phyloP scores from a whole-genome alignment of 2,888 invertebrate species.

The Spodoptera littoralis region DNA sequence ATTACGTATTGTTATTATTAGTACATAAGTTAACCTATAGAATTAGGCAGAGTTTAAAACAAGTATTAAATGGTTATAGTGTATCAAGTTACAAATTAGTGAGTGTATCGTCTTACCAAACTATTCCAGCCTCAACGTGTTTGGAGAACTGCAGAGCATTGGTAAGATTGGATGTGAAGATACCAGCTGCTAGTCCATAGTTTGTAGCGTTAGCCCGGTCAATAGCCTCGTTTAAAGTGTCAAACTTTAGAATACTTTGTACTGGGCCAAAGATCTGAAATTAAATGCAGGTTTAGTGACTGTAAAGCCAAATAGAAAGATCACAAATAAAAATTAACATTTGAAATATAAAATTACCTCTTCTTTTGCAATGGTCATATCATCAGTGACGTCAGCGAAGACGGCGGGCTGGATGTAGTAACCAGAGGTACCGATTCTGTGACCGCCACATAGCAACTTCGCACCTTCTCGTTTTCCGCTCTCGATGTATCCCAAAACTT shows the following conservation, averaged over 20 bases:
- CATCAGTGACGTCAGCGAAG: constrained; percentile 92
- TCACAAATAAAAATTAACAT: too few relatives aligned
- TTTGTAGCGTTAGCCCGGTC: constrained; percentile 94
- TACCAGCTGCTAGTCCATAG: constrained; percentile 95
- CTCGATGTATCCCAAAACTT: constrained; percentile 92
- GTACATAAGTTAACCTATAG: too few relatives aligned
- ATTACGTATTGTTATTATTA: too few relatives aligned
- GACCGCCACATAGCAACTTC: constrained; percentile 92
- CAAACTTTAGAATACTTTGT: constrained; percentile 95
- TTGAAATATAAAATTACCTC: constrained; percentile 86
- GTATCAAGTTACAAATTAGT: too few relatives aligned
- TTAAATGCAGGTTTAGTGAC: background rate
- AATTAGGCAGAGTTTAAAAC: too few relatives aligned
- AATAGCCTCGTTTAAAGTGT: constrained; percentile 93
- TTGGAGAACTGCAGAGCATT: constrained; percentile 93
- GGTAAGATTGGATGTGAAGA: constrained; percentile 94
- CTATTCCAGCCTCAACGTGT: constrained; percentile 93
- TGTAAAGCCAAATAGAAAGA: too few relatives aligned
- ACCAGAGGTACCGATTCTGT: constrained; percentile 89
- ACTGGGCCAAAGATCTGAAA: constrained; percentile 96
- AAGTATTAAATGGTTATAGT: too few relatives aligned
- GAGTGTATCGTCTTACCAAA: constrained; percentile 87
- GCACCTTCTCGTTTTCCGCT: constrained; percentile 95
- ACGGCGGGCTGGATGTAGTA: constrained; percentile 94
- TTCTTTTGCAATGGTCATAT: constrained; percentile 93